A percentile compares a stretch with the other conserved stretches of the same genome.
phyloP scores from a whole-genome alignment of 1,140 invertebrate genomes.

The Asobara japonica region DNA sequence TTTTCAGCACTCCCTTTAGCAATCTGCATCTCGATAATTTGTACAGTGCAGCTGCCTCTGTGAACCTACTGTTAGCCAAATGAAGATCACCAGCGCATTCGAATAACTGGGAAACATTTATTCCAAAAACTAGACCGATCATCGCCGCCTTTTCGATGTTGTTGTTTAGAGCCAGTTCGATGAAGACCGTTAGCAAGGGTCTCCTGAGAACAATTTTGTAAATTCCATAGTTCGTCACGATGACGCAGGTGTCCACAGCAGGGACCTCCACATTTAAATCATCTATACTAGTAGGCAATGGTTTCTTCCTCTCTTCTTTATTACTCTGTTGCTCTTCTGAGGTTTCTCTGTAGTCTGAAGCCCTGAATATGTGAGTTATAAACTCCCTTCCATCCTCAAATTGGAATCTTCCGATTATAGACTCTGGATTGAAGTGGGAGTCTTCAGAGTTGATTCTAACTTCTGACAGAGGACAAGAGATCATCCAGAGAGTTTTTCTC shows the following conservation, averaged over 20 bases:
- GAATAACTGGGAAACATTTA: conserved; percentile 76
- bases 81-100: conserved; percentile 79
- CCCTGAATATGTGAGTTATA: conserved; percentile 64
- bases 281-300: conserved; percentile 64
- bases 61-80: conserved; percentile 72
- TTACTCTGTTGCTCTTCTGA: conserved; percentile 43
- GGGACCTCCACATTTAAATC: conserved; percentile 67
- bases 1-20: conserved; percentile 77
- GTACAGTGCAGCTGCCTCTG: conserved; percentile 76
- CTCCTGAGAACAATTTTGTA: conserved; percentile 76
- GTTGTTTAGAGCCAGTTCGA: conserved; percentile 71
- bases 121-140: conserved; percentile 70
- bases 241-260: conserved; percentile 74
- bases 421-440: conserved; percentile 68
- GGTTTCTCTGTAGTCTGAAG: conserved; percentile 56
- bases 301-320: conserved; percentile 55
- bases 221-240: conserved; percentile 76
- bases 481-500: conserved; percentile 65
- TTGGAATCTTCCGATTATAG: conserved; percentile 68
- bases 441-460: conserved; percentile 65
- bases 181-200: conserved; percentile 74
- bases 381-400: conserved; percentile 66
- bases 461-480: conserved; percentile 73
- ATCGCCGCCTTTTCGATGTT: conserved; percentile 69
- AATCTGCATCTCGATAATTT: conserved; percentile 76